Conservation (phyloP, 2,888 invertebrate genomes). For the Xylota sylvarum region DNA sequence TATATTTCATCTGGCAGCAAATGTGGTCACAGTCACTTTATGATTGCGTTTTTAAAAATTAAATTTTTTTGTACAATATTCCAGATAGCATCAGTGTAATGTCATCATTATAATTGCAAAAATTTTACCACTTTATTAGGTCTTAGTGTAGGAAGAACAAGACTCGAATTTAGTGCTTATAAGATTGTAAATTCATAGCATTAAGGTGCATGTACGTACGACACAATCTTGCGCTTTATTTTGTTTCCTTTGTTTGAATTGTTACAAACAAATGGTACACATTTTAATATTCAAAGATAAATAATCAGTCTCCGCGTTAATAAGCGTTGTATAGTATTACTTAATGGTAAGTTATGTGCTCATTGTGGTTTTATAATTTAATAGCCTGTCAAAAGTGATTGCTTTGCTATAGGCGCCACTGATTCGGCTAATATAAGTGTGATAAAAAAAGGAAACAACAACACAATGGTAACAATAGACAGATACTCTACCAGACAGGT, state of each 20-base stretch:
- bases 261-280: constrained; percentile 9
- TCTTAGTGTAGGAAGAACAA: too few species aligned
- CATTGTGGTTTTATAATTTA: constrained; percentile 20
- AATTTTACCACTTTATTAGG: too few species aligned
- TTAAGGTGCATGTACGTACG: too few species aligned
- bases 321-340: not conserved
- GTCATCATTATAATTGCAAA: too few species aligned
- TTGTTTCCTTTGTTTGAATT: not conserved
- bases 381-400: constrained; percentile 29
- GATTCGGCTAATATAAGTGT: not conserved
- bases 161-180: too few species aligned
- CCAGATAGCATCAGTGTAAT: too few species aligned
- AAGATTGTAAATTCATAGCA: too few species aligned
- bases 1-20: too few species aligned
- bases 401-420: not conserved
- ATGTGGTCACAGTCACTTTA: too few species aligned
- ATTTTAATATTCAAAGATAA: constrained; percentile 33
- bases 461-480: not conserved
- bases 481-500: constrained; percentile 35
- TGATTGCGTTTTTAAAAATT: too few species aligned
- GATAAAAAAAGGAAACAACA: not conserved
- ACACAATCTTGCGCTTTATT: not conserved
- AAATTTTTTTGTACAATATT: too few species aligned
- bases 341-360: not conserved
- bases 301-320: constrained; percentile 19